A percentile compares a stretch with the other conserved stretches of the same genome.
Evolutionary conservation across 2,888 invertebrate genomes (phyloP).

Genomic region (Galeruca laticollis): DNA sequence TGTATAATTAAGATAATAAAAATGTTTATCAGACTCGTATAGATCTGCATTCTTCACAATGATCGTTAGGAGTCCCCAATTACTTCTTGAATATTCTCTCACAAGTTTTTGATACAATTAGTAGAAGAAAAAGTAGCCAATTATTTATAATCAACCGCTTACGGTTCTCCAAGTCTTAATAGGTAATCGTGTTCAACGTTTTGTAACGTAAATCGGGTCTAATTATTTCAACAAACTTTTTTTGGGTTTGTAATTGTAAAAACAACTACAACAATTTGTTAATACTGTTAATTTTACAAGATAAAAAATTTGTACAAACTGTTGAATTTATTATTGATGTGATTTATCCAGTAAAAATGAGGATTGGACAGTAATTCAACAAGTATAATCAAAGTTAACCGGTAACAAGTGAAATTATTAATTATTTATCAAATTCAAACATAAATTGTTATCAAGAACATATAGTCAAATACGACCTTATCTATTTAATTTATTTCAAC

Average conservation of each 20-base stretch:
- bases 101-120: not conserved
- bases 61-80: not conserved
- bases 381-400: no score
- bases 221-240: not conserved
- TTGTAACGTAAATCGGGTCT: not conserved
- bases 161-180: not conserved
- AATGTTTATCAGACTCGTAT: not conserved
- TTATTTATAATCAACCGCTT: conserved; percentile 4
- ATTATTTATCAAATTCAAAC: no score
- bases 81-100: not conserved
- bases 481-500: no score
- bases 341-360: no score
- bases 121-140: not conserved
- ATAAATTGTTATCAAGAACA: no score
- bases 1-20: not conserved
- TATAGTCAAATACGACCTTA: no score
- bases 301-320: not conserved
- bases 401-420: no score
- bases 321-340: no score
- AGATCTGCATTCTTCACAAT: not conserved
- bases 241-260: not conserved
- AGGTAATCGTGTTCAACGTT: not conserved
- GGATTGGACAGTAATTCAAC: no score
- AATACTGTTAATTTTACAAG: not conserved
- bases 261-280: not conserved